Evolutionary conservation across 2,888 invertebrate genomes (phyloP), one percentile per base, ranked within the genome.

Genomic region (Sminthurinus aureus): DNA sequence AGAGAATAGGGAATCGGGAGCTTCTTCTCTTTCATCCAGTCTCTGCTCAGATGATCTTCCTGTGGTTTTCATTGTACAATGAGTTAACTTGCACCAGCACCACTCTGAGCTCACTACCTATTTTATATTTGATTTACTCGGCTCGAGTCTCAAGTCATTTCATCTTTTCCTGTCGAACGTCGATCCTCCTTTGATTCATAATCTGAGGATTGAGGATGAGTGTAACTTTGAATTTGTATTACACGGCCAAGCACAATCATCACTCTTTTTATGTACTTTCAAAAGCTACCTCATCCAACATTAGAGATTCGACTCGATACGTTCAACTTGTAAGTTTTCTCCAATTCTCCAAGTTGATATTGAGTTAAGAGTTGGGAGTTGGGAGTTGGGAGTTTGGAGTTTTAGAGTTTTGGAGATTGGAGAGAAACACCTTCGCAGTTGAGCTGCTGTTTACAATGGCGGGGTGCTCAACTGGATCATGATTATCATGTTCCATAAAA

Each of bases 391-490:
- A 38, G 38, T 38, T 38, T 38, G 67, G 67, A 67, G 20, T 67
- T 20, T 22, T 58, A n/a, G 66, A 66, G 67, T n/a, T 9, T 64
- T 64, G 64, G 64, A 0, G 2, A 64, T 18, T 18, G 38, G 38
- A 38, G 6, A 38, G 38, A 74, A 67, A 13, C 82, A 83, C 79
- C 78, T 78, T 83, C 79, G 58, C 83, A 83, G 73, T 79, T 83
- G 79, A 83, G 73, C 71, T 79, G 26, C 74, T 79, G 58, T 6
- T 22, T 22, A 83, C 79, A 83, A 83, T 79, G 58, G 26, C 73
- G 75, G 79, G 79, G 78, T 79, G 79, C 74, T 83, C 67, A 71
- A 83, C 83, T 83, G 83, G 79, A 83, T 83, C 83, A 83, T 83
- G 83, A 83, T 83, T 79, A 79, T 83, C 83, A 67, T 78, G 82